Evolutionary conservation across 1,140 invertebrate species (phyloP).

Genomic region (Camponotus vicinus): DNA sequence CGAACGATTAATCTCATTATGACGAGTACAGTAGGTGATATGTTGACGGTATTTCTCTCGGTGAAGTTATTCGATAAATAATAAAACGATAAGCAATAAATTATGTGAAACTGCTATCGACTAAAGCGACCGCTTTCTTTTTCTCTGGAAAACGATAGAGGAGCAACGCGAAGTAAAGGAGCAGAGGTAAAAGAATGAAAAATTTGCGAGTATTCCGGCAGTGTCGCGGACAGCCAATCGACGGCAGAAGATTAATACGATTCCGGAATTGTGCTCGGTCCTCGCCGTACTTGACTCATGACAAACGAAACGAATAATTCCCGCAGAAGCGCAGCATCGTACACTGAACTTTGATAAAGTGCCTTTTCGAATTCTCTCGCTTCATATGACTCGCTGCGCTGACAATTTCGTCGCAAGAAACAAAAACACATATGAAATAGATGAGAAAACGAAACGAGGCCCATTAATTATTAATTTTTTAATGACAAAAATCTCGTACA

Average conservation of each 20-base stretch:
- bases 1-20: slow-evolving; percentile 46
- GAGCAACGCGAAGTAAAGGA: slow-evolving; percentile 28
- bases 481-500: not conserved
- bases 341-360: slow-evolving; percentile 46
- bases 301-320: slow-evolving; percentile 72
- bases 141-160: not conserved
- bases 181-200: slow-evolving; percentile 56
- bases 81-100: slow-evolving; percentile 48
- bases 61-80: slow-evolving; percentile 24
- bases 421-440: not conserved
- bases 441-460: not conserved
- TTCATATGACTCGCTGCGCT: not conserved
- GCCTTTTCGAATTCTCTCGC: slow-evolving; percentile 3
- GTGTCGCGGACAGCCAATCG: slow-evolving; percentile 72
- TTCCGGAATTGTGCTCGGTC: slow-evolving; percentile 63
- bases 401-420: not conserved
- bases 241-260: slow-evolving; percentile 71
- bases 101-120: slow-evolving; percentile 47
- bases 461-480: not conserved
- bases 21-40: not conserved
- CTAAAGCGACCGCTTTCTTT: slow-evolving; percentile 17
- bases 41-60: slow-evolving; percentile 2
- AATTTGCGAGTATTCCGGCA: slow-evolving; percentile 62
- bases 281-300: slow-evolving; percentile 44
- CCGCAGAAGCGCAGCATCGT: slow-evolving; percentile 18